Evolutionary conservation across 2,797 vertebrate genomes (phyloP), one percentile per base, ranked within the genome.

Genomic region (Podarcis siculus): DNA sequence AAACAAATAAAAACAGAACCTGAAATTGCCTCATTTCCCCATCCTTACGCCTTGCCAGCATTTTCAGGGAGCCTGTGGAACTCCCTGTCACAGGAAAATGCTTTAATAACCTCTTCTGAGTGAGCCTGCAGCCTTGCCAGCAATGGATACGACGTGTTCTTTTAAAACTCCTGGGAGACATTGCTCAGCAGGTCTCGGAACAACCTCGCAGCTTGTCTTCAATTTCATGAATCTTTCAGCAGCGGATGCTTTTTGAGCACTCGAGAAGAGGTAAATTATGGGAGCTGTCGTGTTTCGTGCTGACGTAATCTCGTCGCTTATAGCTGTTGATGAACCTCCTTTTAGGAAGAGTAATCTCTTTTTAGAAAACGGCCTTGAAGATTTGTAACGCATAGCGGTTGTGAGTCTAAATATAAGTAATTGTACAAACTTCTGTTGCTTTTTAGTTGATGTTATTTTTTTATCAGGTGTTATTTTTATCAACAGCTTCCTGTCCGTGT

Each of bases 141-240:
- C 19, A 3, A 23, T 4, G 2, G 12, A 35, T 9, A 3, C 9
- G 30, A n/a, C 2, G 6, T 7, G 2, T 15, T 75, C 58, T 3
- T 13, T 3, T 55, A 27, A 84, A 8, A 23, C 0, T 2, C 82
- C 69, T 37, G 9, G 42, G 8, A 75, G 83, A 30, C 23, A 1
- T 32, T 10, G 0, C n/a, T 30, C 5, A 8, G 32, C 7, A 61
- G 23, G 32, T 5, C 12, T 39, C 9, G 1, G 1, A 27, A 23
- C 1, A 55, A 49, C 55, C 30, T 73, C 15, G 1, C 73, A 21
- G 10, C 15, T 37, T n/a, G 2, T 2, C 71, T 73, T 35, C 19
- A 25, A 35, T 37, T n/a, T 37, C 71, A 85, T 85, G 5, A 39
- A 76, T 85, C 25, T 85, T 76, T 85, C 72, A 85, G 30, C 4